These are phyloP conservation scores for Littorina saxatilis DNA, from an alignment of 1,140 invertebrate genomes.

Conservation along the genomic window DNA sequence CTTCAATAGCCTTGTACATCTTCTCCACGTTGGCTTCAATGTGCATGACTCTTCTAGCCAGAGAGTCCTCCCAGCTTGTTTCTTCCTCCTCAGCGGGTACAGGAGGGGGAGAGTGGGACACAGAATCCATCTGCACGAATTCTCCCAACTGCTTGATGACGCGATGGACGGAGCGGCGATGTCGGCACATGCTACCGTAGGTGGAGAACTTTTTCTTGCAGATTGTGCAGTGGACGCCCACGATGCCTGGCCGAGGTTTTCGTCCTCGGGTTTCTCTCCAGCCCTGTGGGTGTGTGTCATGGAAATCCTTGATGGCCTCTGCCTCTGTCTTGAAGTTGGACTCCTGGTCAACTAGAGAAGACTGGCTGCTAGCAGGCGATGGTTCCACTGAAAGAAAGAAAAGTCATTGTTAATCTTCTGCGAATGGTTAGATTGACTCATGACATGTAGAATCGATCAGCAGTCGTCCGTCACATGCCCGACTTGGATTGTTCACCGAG, in stretches of 20 bases:
- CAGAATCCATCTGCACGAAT: background rate
- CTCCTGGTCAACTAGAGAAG: background rate
- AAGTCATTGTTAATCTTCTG: no score
- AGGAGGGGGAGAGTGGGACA: background rate
- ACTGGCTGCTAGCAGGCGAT: no score
- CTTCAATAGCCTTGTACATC: slow-evolving; percentile 20
- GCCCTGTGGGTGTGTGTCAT: background rate
- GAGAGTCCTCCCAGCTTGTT: background rate
- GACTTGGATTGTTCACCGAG: no score
- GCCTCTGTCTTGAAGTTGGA: background rate
- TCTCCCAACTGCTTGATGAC: slow-evolving; percentile 21
- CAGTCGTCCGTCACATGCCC: no score
- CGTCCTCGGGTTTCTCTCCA: slow-evolving; percentile 37
- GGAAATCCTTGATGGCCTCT: background rate
- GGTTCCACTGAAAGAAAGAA: no score
- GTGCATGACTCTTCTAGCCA: background rate
- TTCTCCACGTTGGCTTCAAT: slow-evolving; percentile 25
- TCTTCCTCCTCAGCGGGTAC: background rate
- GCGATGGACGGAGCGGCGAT: slow-evolving; percentile 54
- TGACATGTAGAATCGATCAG: no score
- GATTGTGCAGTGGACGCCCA: slow-evolving; percentile 46
- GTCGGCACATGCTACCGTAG: slow-evolving; percentile 59
- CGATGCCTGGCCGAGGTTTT: slow-evolving; percentile 41
- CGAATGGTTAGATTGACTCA: no score
- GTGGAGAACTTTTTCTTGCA: slow-evolving; percentile 60